Evolutionary conservation across 2,888 invertebrate genomes (phyloP), one percentile per base, ranked within the genome.

Genomic region (Ormyrus pomaceus): DNA sequence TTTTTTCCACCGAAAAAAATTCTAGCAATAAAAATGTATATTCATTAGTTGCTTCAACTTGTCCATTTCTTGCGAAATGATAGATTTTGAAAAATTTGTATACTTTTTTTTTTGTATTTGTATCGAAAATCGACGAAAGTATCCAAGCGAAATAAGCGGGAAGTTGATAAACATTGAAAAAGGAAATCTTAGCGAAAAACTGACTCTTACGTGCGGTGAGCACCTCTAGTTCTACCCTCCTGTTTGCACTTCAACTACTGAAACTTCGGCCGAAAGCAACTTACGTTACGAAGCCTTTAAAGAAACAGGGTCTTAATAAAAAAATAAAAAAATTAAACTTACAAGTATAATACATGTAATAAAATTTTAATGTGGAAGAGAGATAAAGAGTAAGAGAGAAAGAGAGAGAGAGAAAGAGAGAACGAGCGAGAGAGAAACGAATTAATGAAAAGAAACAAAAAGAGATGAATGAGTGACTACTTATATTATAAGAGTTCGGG

Each of bases 201-300:
- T 77, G 80, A 77, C 69, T 69, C 80, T 76, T 59, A 45, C 68
- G 69, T 53, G 79, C 58, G 34, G 70, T 46, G 65, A 34, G 34
- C 59, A 65, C 58, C 34, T 64, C n/a, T 34, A 62, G 58, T 53
- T 78, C 68, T 50, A 61, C 64, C 62, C 65, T 75, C 70, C 58
- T 62, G 62, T 77, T 68, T 66, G 51, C 62, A 71, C 66, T 66
- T 56, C 9, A 75, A 50, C 58, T 48, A 34, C 34, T 64, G 45
- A 68, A 66, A 74, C 58, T 84, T 87, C 84, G 87, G 87, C 86
- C 87, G 84, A 86, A 84, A 86, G 83, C 85, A 86, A 87, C 85
- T 88, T 88, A 88, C 83, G 87, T 88, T 82, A 86, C 85, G 84
- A 89, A 89, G 89, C 89, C 89, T 89, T 89, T 86, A 88, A 85